phyloP scores from a whole-genome alignment of 2,888 invertebrate genomes.

The Agrotis ipsilon region DNA sequence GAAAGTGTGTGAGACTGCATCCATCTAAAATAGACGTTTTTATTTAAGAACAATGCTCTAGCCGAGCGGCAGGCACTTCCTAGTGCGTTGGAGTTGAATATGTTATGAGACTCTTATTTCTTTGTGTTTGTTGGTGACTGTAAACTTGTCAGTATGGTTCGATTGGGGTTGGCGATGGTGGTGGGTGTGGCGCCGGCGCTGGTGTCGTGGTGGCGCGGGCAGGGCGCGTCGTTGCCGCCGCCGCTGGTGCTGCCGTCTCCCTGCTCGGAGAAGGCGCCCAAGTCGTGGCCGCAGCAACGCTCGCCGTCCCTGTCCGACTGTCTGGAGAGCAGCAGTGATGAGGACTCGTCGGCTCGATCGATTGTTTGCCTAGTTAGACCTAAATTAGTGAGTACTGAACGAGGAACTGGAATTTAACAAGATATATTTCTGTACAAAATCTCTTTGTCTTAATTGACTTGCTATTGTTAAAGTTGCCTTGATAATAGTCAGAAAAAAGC shows the following conservation, averaged over 20 bases:
- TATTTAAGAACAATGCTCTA: conserved; percentile 81
- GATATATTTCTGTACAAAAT: background rate
- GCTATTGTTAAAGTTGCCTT: background rate
- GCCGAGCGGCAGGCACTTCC: conserved; percentile 68
- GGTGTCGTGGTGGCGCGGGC: conserved; percentile 89
- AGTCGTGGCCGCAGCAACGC: conserved; percentile 80
- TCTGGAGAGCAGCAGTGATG: conserved; percentile 87
- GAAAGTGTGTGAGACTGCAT: conserved; percentile 82
- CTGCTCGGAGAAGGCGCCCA: conserved; percentile 77
- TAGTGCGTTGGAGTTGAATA: conserved; percentile 67
- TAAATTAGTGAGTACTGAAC: conserved; percentile 82
- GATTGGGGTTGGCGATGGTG: conserved; percentile 88
- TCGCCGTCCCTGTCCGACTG: conserved; percentile 89
- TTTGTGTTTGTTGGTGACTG: conserved; percentile 32
- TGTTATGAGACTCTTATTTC: conserved; percentile 59
- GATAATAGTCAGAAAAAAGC: background rate
- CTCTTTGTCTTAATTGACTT: background rate
- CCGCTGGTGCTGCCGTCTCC: conserved; percentile 73
- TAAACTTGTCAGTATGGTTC: conserved; percentile 80
- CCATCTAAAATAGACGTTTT: conserved; percentile 84
- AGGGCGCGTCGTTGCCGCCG: conserved; percentile 75
- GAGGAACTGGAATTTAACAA: background rate
- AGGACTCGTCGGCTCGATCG: conserved; percentile 85
- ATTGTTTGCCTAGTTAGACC: conserved; percentile 88
- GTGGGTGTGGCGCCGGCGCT: conserved; percentile 89